Evolutionary conservation across 2,888 invertebrate species (phyloP), one percentile per base, ranked within the genome.

Genomic region (Agelastica alni): DNA sequence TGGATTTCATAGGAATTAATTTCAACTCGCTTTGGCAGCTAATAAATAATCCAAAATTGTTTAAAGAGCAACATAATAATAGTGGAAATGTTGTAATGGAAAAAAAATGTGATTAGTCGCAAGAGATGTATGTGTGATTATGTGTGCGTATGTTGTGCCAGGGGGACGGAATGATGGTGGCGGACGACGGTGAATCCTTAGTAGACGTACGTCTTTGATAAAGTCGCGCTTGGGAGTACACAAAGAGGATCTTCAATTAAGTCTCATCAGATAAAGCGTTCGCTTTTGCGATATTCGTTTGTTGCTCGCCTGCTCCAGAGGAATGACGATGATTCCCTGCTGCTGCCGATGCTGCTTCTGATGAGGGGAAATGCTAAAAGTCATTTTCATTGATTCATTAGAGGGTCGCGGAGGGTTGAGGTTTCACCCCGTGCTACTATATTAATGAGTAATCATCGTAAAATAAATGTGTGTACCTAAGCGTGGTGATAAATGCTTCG

Each of bases 361-460:
- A n/a, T n/a, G n/a, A 37, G 41, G 41, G 49, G 49, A 31, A 41
- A 41, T 31, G 14, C 16, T 10, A 48, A 41, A 49, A 49, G 49
- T 41, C 49, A 42, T 41, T 49, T 49, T 41, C 32, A 41, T 48
- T 41, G 48, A 41, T 41, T 48, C 48, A 31, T 49, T 49, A 41
- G 17, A 41, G 31, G 41, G 18, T 26, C 26, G 26, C 7, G 26
- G 26, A 26, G 26, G 26, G 26, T 7, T 2, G 7, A 9, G 26
- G 26, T 6, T 9, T 26, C 22, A 22, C 22, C 26, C 26, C 26
- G 9, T 26, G 26, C 26, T 9, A 9, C 26, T 26, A 26, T 6
- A 26, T 26, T 26, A 26, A 26, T 26, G 26, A 26, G 26, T 26
- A 26, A 26, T 26, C 26, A 26, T 26, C 7, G 26, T 26, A 26